Conservation (phyloP, 1,140 invertebrate genomes). For the Carposina sasakii region DNA sequence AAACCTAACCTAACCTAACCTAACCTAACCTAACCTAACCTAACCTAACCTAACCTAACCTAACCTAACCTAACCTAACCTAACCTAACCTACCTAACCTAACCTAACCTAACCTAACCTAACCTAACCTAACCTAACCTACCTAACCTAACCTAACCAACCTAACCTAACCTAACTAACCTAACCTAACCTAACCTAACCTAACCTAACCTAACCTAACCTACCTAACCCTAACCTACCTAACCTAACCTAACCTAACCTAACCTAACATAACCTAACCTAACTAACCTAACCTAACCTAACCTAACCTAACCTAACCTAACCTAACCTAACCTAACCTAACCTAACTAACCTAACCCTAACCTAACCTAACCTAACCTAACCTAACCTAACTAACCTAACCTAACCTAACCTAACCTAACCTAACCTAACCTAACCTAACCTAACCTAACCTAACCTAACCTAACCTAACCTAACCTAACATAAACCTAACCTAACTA, state of each 20-base stretch:
- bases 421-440: constrained; percentile 24
- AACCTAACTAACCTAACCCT: constrained; percentile 21
- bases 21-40: constrained; percentile 28
- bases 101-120: constrained; percentile 6
- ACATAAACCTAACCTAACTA: constrained; percentile 25
- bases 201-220: constrained; percentile 21
- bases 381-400: constrained; percentile 23
- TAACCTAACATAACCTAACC: constrained; percentile 27
- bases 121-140: constrained; percentile 6
- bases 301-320: constrained; percentile 21
- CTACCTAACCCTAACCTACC: constrained; percentile 11
- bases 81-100: constrained; percentile 9
- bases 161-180: constrained; percentile 13
- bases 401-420: constrained; percentile 20
- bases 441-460: constrained; percentile 28
- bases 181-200: constrained; percentile 21
- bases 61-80: constrained; percentile 27
- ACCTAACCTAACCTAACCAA: constrained; percentile 19
- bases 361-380: constrained; percentile 27
- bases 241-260: constrained; percentile 22
- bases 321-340: constrained; percentile 17
- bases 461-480: constrained; percentile 30
- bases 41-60: constrained; percentile 26
- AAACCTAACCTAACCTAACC: constrained; percentile 20
- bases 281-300: constrained; percentile 21